Percentiles rank a stretch among this genome's conserved stretches.
These are phyloP conservation scores for Drosophila yooni DNA, from an alignment of 2,888 invertebrate genomes.

Conservation along the genomic window DNA sequence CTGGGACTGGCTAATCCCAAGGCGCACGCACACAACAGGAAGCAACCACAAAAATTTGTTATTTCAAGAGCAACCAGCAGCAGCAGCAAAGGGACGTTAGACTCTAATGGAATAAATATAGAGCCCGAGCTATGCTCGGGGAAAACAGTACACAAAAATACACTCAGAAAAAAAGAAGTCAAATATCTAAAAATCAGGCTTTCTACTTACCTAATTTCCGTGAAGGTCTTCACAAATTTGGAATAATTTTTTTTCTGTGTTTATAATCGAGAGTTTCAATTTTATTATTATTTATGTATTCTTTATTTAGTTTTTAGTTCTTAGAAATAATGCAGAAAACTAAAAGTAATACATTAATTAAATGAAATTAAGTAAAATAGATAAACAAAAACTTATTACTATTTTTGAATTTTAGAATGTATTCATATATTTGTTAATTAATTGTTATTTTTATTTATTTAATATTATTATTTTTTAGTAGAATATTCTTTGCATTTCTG, in stretches of 20 bases:
- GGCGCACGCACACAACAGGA: constrained; percentile 74
- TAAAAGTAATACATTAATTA: neutral
- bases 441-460: neutral
- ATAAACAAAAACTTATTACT: neutral
- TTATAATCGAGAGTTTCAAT: neutral
- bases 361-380: neutral
- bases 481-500: neutral
- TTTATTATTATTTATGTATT: neutral
- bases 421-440: neutral
- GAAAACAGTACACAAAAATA: constrained; percentile 5
- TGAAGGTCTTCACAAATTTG: neutral
- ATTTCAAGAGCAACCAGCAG: constrained; percentile 64
- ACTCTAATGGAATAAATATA: constrained; percentile 62
- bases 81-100: constrained; percentile 55
- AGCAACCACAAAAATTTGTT: constrained; percentile 76
- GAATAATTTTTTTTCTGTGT: neutral
- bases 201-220: neutral
- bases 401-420: no score
- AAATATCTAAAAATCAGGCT: neutral
- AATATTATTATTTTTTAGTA: neutral
- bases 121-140: constrained; percentile 26
- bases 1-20: constrained; percentile 63
- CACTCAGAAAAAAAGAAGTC: neutral
- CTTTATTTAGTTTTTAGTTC: neutral
- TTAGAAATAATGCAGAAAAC: neutral